A percentile compares a stretch with the other conserved stretches of the same genome.
phyloP scores from a whole-genome alignment of 2,113 vertebrate species.

The Orycteropus afer region DNA sequence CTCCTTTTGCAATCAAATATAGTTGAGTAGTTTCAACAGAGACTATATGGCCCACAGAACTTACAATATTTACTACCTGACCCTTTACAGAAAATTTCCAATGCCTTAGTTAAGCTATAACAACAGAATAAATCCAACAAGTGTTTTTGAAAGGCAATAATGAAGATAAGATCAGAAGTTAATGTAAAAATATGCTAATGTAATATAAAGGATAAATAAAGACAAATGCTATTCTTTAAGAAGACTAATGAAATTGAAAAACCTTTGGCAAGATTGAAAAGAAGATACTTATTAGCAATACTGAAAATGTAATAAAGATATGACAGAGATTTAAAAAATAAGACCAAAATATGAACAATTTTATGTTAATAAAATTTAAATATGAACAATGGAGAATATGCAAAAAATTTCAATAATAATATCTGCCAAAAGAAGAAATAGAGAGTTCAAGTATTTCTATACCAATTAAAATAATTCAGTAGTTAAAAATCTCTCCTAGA shows the following conservation, averaged over 20 bases:
- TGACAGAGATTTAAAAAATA: background rate
- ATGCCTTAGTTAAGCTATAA: background rate
- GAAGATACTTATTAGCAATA: background rate
- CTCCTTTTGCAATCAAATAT: background rate
- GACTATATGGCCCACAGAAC: background rate
- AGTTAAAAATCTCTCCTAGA: background rate
- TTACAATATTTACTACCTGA: background rate
- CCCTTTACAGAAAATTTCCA: background rate
- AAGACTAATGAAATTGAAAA: conserved; percentile 36
- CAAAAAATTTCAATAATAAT: background rate
- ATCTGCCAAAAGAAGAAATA: conserved; percentile 26
- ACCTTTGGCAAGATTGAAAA: background rate
- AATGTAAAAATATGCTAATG: background rate
- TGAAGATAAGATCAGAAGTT: background rate
- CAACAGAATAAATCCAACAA: background rate
- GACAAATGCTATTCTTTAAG: background rate
- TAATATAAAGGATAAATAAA: conserved; percentile 24
- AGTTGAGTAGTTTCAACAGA: background rate
- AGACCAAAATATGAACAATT: background rate
- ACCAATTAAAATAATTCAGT: background rate
- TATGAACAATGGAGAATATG: background rate
- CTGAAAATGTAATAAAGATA: background rate
- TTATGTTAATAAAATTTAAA: conserved; percentile 28
- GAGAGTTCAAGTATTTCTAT: background rate
- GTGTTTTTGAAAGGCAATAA: background rate